Conservation (phyloP, 2,797 vertebrate species). For the Tinamus major region DNA sequence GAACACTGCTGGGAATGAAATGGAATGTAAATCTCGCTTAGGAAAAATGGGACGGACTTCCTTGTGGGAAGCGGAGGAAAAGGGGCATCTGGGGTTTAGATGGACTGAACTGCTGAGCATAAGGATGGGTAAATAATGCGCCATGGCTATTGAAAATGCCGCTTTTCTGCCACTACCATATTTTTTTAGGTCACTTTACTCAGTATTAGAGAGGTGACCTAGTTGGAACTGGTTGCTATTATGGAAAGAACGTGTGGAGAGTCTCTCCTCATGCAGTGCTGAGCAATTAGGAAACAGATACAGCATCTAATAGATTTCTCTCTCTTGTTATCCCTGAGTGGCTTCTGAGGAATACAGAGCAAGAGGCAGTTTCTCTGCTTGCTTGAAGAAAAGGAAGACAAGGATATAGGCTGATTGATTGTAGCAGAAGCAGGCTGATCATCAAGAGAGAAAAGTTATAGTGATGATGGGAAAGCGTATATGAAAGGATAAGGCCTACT, state of each 20-base stretch:
- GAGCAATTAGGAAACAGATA: not conserved
- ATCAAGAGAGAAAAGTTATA: not conserved
- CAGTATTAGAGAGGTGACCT: not conserved
- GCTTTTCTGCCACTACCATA: not conserved
- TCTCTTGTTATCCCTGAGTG: not conserved
- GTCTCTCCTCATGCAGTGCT: not conserved
- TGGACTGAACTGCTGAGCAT: not conserved
- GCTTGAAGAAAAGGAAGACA: not conserved
- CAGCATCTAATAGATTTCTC: not conserved
- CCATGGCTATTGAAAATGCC: not conserved
- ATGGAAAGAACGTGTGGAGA: not conserved
- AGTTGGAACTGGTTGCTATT: slow-evolving; percentile 23
- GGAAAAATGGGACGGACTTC: not conserved
- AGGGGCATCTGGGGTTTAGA: not conserved
- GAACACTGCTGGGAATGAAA: not conserved
- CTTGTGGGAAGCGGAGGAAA: not conserved
- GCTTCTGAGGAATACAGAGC: not conserved
- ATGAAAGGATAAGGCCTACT: not conserved
- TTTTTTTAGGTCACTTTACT: slow-evolving; percentile 29
- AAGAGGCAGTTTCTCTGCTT: not conserved
- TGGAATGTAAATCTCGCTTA: not conserved
- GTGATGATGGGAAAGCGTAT: not conserved
- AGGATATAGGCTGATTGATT: not conserved
- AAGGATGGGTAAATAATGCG: not conserved
- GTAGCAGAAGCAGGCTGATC: not conserved